Evolutionary conservation across 1,140 invertebrate species (phyloP), one percentile per base, ranked within the genome.

Genomic region (Lethrus apterus): DNA sequence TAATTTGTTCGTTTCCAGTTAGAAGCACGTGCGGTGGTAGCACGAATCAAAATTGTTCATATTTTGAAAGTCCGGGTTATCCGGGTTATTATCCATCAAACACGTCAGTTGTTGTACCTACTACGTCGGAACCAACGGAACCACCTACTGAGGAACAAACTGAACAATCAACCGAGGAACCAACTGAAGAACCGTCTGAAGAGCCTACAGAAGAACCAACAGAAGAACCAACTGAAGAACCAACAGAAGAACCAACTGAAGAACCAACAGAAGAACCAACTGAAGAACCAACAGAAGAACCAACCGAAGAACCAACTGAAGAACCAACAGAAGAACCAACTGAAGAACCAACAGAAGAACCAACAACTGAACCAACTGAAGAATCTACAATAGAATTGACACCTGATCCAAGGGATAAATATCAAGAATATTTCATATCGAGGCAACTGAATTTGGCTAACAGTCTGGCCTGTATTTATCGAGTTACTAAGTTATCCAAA

Each of bases 1-100:
- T 15, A 13, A 42, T 4, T 10, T 45, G 4, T 10, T 7, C 15
- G n/a, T 50, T 67, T 66, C 19, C 59, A 80, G 77, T 80, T 54
- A 66, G 71, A 54, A 68, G 67, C 20, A 70, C 70, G 2, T 83
- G 80, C 52, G 78, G 77, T 8, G 70, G 70, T 7, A 52, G 45
- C 3, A 53, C 56, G 0, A 56, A 32, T 15, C 55, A 52, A 31
- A 65, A 67, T 34, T 64, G 60, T 33, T 59, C 53, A 5, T 78
- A 80, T 54, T 80, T 82, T 49, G 70, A 77, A 50, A 79, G 72
- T 54, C 73, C 76, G 9, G 71, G 71, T 40, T 78, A 71, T 56
- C 75, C 75, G 1, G 55, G 63, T 38, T 66, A 61, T 29, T 62
- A 62, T 41, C 64, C 64, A 11, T 8, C 44, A 21, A 2, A 40